Evolutionary conservation across 2,113 vertebrate genomes (phyloP).

Genomic region (Hippocampus barbouri): DNA sequence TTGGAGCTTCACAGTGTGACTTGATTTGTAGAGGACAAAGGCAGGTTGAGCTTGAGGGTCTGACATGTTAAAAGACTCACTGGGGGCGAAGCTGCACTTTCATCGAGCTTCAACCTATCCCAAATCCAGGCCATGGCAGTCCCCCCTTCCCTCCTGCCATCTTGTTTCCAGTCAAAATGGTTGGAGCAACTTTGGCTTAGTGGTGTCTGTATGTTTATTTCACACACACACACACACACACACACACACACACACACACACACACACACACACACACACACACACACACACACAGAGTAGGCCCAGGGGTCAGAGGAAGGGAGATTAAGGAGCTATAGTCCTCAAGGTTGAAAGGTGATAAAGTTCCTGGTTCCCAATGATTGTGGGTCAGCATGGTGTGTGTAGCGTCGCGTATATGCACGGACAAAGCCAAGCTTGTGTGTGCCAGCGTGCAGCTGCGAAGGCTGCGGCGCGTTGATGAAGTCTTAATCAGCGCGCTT

Average conservation of each 20-base stretch:
- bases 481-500: constrained; percentile 72
- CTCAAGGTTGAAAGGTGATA: constrained; percentile 57
- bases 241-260: constrained; percentile 25
- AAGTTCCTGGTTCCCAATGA: constrained; percentile 36
- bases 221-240: constrained; percentile 22
- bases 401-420: constrained; percentile 18
- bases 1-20: constrained; percentile 16
- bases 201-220: constrained; percentile 71
- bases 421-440: constrained; percentile 56
- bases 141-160: no score
- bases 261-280: background rate
- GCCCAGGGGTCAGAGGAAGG: constrained; percentile 21
- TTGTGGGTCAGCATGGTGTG: constrained; percentile 43
- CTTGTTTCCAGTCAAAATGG: constrained; percentile 38
- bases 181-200: constrained; percentile 59
- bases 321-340: constrained; percentile 57
- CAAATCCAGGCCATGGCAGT: constrained; percentile 14
- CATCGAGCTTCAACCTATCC: constrained; percentile 33
- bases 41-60: constrained; percentile 22
- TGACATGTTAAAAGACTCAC: constrained; percentile 26
- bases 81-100: constrained; percentile 50
- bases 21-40: constrained; percentile 35
- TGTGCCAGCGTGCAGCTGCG: constrained; percentile 47
- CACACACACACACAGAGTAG: constrained; percentile 10
- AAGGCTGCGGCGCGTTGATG: constrained; percentile 51